Evolutionary conservation across 1,140 invertebrate genomes (phyloP), one percentile per base, ranked within the genome.

Genomic region (Brachionus angularis): DNA sequence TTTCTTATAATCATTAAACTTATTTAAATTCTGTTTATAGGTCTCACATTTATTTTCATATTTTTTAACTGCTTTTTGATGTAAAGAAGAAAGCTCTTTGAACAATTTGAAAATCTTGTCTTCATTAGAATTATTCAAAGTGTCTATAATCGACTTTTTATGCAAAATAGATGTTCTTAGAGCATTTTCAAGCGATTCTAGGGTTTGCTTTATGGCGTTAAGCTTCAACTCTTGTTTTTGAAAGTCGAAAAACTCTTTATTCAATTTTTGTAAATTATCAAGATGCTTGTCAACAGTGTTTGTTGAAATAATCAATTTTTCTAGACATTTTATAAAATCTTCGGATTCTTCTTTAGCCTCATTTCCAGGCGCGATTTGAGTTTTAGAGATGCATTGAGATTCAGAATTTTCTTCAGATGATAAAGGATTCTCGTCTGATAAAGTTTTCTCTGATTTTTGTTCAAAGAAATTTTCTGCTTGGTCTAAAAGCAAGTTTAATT

Each of bases 171-270:
- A 58, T 5, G 62, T 67, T 33, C 36, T 46, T 14, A 67, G 18
- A 16, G 62, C 62, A 10, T 18, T 33, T 18, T 29, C 47, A 3
- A 67, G 18, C 16, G 62, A 67, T 23, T 67, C 62, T 2, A 67
- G 42, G 4, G 62, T 67, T 36, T 67, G 62, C n/a, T 47, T 67
- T 10, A 67, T 67, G 23, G 62, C 62, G 12, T 46, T 47, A 2
- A 67, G 16, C 27, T 67, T 67, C 3, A 67, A 29, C n/a, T 67
- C 62, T 47, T 67, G 62, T 27, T 67, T 67, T 67, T 67, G 39
- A 67, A 67, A 67, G 14, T 67, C 62, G 5, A 18, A 36, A 47
- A 47, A 67, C 29, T 67, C 62, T 27, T 42, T 46, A 67, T 67
- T 23, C 5, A 12, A 3, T 16, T 29, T 67, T 34, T 67, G 62